phyloP scores from a whole-genome alignment of 2,888 invertebrate species.

The Quadriops clusia region DNA sequence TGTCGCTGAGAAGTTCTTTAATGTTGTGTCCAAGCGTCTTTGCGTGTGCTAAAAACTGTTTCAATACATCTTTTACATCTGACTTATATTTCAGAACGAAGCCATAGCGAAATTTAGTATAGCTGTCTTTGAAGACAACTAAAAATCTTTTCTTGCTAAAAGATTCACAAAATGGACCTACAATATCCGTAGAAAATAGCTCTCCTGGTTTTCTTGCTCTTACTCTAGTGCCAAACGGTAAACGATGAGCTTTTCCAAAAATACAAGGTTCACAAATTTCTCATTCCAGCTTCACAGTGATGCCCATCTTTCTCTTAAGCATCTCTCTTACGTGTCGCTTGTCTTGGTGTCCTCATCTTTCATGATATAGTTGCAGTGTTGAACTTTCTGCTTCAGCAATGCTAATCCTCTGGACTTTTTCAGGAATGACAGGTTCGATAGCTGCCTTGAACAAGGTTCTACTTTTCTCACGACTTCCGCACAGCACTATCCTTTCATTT shows the following conservation, averaged over 20 bases:
- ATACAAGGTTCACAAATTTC: conserved; percentile 23
- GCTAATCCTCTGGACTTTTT: not conserved
- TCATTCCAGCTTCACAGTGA: conserved; percentile 18
- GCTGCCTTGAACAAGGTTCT: conserved; percentile 12
- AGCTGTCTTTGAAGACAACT: conserved; percentile 15
- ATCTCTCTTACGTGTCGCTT: conserved; percentile 22
- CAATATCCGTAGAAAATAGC: conserved; percentile 22
- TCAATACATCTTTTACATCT: conserved; percentile 17
- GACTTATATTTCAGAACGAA: conserved; percentile 19
- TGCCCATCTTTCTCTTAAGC: conserved; percentile 20
- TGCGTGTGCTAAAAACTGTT: conserved; percentile 14
- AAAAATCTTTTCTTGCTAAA: conserved; percentile 15
- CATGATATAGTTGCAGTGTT: conserved; percentile 21
- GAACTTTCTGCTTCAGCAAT: not conserved
- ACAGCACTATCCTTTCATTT: too few species aligned
- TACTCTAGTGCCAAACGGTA: conserved; percentile 21
- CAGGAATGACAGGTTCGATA: not conserved
- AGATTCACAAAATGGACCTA: conserved; percentile 17
- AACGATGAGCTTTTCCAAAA: conserved; percentile 21
- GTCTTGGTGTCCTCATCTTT: conserved; percentile 27
- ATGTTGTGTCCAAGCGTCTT: conserved; percentile 19
- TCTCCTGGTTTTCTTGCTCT: conserved; percentile 19
- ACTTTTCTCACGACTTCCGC: conserved; percentile 3
- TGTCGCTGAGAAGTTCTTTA: conserved; percentile 23
- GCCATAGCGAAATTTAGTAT: conserved; percentile 20